Evolutionary conservation across 2,797 vertebrate genomes (phyloP), one percentile per base, ranked within the genome.

Genomic region (Phalloptychus januarius): DNA sequence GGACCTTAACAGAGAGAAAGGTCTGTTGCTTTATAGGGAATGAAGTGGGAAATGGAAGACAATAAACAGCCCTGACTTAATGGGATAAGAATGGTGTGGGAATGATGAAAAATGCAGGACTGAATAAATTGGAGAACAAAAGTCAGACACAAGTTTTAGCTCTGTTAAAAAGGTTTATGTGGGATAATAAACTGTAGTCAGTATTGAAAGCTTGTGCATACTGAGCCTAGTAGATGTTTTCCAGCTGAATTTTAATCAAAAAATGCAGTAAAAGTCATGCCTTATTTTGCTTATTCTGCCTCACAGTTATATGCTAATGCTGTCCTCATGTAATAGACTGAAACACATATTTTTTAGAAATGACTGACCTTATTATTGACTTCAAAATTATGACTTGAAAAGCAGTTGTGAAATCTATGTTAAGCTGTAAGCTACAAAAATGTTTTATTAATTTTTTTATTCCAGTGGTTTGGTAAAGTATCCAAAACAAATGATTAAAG

Each of bases 21-120:
- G 74, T 80, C 63, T 78, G 81, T 81, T 75, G 79, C 80, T 73
- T 84, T 83, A 79, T 72, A 71, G 74, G 71, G 76, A 78, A 73
- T 58, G 77, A 82, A 80, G n/a, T 81, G 54, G 73, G 77, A 82
- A 56, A 33, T 80, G 50, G 16, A 56, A 78, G 72, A 79, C 42
- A 0, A 72, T 54, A 72, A 76, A 36, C 42, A 23, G 0, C 46
- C 33, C 23, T 63, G 69, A 81, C 73, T 31, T 79, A 54, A 82
- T 5, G 0, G 67, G 44, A 2, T 6, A 65, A 76, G 65, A 31
- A 74, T 48, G 79, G 40, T 45, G 42, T 36, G 23, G 48, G 20
- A 25, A 71, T 31, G 65, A 81, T 28, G 38, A 46, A 80, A 76
- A 23, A 52, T 70, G 58, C 0, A 13, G 72, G 70, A 50, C 71